Conservation (phyloP, 2,888 invertebrate species). For the Glaucopsyche alexis region DNA sequence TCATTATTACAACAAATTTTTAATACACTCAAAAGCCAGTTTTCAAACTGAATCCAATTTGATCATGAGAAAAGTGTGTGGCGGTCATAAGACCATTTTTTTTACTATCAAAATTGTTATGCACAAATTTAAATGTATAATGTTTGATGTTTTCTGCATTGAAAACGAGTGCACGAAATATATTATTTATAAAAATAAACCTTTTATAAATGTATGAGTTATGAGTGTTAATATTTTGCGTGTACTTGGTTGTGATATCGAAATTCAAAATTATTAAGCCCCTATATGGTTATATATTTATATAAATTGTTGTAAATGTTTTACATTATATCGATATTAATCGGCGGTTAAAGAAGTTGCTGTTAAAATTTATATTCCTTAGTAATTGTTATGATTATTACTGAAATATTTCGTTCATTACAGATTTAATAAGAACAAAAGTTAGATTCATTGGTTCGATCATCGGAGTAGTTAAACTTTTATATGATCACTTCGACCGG, state of each 20-base stretch:
- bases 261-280: neutral
- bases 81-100: neutral
- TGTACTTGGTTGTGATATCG: neutral
- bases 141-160: neutral
- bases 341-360: neutral
- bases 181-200: neutral
- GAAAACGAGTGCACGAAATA: neutral
- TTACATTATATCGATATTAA: neutral
- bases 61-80: too few relatives aligned
- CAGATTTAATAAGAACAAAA: too few relatives aligned
- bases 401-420: neutral
- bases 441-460: too few relatives aligned
- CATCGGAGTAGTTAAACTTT: too few relatives aligned
- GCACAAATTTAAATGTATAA: neutral
- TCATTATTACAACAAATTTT: too few relatives aligned
- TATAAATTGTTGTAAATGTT: neutral
- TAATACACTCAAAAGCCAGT: too few relatives aligned
- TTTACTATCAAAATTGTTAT: neutral
- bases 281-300: neutral
- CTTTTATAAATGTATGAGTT: neutral
- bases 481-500: too few relatives aligned
- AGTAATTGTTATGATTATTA: neutral
- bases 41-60: too few relatives aligned
- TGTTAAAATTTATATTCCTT: neutral
- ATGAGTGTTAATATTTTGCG: slow-evolving; percentile 5